Conservation (phyloP, 1,140 invertebrate species). For the Palaemon carinicauda region DNA sequence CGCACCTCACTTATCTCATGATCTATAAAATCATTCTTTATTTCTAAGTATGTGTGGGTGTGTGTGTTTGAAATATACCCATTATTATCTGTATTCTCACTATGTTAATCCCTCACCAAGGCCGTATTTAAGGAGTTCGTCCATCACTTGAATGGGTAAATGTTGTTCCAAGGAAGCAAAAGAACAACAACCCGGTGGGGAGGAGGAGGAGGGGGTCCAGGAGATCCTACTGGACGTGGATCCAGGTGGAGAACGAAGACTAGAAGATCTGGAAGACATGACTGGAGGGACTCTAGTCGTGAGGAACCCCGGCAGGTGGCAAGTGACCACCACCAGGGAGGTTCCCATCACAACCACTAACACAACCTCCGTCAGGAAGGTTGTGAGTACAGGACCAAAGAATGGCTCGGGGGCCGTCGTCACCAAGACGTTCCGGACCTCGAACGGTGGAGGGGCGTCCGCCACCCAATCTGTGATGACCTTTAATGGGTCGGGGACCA, state of each 20-base stretch:
- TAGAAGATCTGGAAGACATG: background rate
- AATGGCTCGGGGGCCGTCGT: background rate
- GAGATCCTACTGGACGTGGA: conserved; percentile 30
- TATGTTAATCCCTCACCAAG: background rate
- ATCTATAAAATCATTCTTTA: no score
- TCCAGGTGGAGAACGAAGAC: conserved; percentile 34
- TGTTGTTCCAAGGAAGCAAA: conserved; percentile 37
- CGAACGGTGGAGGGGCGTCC: background rate
- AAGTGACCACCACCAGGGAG: background rate
- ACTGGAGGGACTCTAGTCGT: conserved; percentile 37
- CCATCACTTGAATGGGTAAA: conserved; percentile 48
- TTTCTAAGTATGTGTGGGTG: background rate
- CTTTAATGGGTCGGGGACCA: background rate
- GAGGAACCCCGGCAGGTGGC: conserved; percentile 28
- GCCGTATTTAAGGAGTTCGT: conserved; percentile 10
- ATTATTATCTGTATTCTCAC: background rate
- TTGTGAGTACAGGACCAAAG: background rate
- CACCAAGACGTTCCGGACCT: conserved; percentile 17
- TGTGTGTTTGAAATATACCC: background rate
- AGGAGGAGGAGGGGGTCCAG: conserved; percentile 17
- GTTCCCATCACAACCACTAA: no score
- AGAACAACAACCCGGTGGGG: background rate
- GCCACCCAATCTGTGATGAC: background rate
- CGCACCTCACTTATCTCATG: background rate
- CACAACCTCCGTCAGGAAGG: no score